phyloP scores from a whole-genome alignment of 2,113 vertebrate genomes.

The human (Homo sapiens) region DNA sequence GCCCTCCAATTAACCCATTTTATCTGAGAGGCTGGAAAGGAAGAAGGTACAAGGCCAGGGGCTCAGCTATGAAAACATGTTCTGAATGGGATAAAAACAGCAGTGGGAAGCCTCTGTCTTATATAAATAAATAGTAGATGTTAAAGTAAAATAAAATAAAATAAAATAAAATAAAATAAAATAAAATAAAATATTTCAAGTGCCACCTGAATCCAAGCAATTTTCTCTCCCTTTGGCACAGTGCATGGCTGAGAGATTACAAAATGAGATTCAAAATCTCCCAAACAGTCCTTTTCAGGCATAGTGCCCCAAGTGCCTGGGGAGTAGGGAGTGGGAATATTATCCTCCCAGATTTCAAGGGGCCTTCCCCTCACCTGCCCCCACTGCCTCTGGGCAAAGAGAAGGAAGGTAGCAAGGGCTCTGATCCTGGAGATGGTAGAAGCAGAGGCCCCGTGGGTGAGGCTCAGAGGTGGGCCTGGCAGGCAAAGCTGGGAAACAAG shows the following conservation, averaged over 20 bases:
- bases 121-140: conserved; percentile 50
- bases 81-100: not conserved
- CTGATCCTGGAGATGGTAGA: not conserved
- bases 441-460: accelerated
- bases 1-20: not conserved
- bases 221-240: not conserved
- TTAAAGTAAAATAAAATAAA: not conserved
- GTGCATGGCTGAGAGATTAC: not conserved
- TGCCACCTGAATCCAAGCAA: not conserved
- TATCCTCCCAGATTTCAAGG: not conserved
- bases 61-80: conserved; percentile 43
- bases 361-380: not conserved
- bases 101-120: conserved; percentile 10
- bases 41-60: conserved; percentile 1
- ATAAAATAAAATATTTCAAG: not conserved
- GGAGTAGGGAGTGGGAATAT: too few relatives aligned
- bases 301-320: not conserved
- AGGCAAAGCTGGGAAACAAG: not conserved
- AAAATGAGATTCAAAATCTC: not conserved
- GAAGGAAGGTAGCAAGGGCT: not conserved
- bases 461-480: not conserved
- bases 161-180: not conserved
- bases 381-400: not conserved
- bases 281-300: not conserved
- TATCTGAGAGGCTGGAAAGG: not conserved